phyloP scores from a whole-genome alignment of 2,797 vertebrate species.

The Bufotes viridis region DNA sequence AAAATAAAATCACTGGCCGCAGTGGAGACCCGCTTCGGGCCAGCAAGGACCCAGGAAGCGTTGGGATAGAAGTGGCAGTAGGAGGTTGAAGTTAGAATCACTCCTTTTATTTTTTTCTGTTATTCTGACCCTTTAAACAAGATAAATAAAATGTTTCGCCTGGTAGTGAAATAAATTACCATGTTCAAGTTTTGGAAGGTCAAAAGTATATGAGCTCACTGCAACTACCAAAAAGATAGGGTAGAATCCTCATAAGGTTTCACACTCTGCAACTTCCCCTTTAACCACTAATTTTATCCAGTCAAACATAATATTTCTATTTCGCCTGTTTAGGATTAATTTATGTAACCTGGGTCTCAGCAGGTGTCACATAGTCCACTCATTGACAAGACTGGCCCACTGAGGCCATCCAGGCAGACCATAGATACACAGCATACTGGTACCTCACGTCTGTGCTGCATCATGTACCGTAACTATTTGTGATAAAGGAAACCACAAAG shows the following conservation, averaged over 20 bases:
- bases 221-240: not conserved
- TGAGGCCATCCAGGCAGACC: not conserved
- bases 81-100: too few species aligned
- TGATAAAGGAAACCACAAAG: conserved; percentile 10
- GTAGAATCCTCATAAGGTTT: too few species aligned
- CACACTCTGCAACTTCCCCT: not conserved
- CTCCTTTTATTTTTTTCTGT: too few species aligned
- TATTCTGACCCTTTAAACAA: too few species aligned
- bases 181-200: not conserved
- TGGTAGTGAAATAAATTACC: too few species aligned
- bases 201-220: not conserved
- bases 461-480: conserved; percentile 5
- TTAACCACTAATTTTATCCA: not conserved
- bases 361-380: not conserved
- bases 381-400: not conserved
- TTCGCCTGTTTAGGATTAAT: not conserved
- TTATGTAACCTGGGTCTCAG: not conserved
- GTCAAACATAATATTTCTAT: too few species aligned
- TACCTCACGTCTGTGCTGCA: not conserved
- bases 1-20: too few species aligned
- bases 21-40: too few species aligned
- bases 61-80: too few species aligned
- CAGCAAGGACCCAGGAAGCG: too few species aligned
- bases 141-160: too few species aligned
- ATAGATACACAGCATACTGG: not conserved